Conservation (phyloP, 30 jellyfish, hydroid and myxozoan genomes). For the Haliclystus octoradiatus region DNA sequence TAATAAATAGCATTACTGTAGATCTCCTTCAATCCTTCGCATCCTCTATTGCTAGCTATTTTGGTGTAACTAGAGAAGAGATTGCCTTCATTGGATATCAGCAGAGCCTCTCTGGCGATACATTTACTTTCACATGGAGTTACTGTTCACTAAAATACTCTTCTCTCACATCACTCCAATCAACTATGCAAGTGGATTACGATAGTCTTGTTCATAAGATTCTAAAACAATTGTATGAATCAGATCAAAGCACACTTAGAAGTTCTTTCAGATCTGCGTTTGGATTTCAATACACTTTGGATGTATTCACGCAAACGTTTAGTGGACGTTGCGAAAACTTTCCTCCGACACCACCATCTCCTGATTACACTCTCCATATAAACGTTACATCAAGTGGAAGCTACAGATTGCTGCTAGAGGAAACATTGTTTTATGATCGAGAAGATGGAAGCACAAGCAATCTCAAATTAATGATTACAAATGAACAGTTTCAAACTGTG, state of each 20-base stretch:
- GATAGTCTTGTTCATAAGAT: conserved; percentile 25
- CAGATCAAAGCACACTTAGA: conserved; percentile 5
- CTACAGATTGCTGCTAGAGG: conserved; percentile 13
- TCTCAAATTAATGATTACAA: conserved; percentile 19
- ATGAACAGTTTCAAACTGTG: conserved; percentile 11
- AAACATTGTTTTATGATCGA: conserved; percentile 51
- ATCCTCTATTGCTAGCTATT: background rate
- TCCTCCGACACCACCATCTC: background rate
- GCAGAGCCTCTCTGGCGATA: background rate
- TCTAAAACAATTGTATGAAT: conserved; percentile 1
- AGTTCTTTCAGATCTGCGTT: conserved; percentile 9
- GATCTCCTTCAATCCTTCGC: background rate
- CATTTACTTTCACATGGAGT: conserved; percentile 31
- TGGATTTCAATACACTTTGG: background rate
- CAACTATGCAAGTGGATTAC: conserved; percentile 18
- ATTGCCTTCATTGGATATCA: conserved; percentile 23
- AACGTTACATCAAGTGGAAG: conserved; percentile 44
- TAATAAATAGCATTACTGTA: background rate
- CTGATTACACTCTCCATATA: conserved; percentile 5
- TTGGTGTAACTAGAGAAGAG: conserved; percentile 11
- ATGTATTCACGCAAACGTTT: background rate
- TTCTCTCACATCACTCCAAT: background rate
- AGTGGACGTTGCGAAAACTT: background rate
- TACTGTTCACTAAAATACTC: conserved; percentile 46
- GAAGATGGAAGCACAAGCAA: conserved; percentile 75